These are phyloP conservation scores for Gastrophryne carolinensis DNA, from an alignment of 2,797 vertebrate species.

Conservation along the genomic window DNA sequence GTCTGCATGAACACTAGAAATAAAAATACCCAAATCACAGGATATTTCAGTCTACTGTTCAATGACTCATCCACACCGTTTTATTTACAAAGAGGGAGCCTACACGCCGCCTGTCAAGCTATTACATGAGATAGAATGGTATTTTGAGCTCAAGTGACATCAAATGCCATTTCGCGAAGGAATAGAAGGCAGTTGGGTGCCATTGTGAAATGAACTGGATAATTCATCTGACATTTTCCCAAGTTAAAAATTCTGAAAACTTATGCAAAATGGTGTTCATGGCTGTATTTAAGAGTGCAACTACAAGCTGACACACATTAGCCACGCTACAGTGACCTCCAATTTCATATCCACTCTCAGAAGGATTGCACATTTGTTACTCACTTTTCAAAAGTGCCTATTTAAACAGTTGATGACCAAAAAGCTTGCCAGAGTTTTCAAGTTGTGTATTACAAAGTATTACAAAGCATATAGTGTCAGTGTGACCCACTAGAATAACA, in stretches of 20 bases:
- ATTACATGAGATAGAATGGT: conserved; percentile 21
- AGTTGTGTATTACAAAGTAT: no score
- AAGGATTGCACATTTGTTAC: conserved; percentile 1
- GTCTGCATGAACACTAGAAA: not conserved
- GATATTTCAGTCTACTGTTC: not conserved
- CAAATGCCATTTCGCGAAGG: conserved; percentile 42
- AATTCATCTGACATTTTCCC: conserved; percentile 58
- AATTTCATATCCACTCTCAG: conserved; percentile 14
- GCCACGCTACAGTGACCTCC: not conserved
- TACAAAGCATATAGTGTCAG: no score
- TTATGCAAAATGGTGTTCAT: conserved; percentile 39
- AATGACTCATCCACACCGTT: not conserved
- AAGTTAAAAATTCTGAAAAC: conserved; percentile 41
- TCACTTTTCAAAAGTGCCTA: not conserved
- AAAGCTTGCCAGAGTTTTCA: not conserved
- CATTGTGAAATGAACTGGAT: conserved; percentile 54
- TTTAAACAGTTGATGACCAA: not conserved
- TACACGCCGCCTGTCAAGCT: conserved; percentile 11
- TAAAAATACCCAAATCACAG: not conserved
- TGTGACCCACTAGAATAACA: no score
- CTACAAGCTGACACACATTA: conserved; percentile 30
- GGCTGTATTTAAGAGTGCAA: conserved; percentile 8
- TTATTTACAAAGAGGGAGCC: not conserved
- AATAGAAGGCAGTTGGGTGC: conserved; percentile 49
- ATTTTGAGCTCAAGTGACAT: conserved; percentile 35